Evolutionary conservation across 2,113 vertebrate species (phyloP).

Genomic region (Phoenicopterus ruber): DNA sequence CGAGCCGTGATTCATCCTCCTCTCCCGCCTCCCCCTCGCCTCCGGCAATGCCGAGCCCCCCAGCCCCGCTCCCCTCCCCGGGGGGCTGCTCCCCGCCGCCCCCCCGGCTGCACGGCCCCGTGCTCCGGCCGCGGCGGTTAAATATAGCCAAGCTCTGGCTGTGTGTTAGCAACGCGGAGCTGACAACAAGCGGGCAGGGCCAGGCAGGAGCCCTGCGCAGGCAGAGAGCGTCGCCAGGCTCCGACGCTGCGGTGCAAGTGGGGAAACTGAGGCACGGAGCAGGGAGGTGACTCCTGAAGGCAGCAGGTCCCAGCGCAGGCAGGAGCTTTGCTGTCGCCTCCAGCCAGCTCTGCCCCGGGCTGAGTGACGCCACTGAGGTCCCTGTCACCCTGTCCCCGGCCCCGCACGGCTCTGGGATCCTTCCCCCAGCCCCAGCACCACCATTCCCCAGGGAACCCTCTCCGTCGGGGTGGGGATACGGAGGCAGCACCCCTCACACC

Average conservation of each 20-base stretch:
- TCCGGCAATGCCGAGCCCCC: neutral
- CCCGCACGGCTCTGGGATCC: neutral
- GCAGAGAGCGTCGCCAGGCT: neutral
- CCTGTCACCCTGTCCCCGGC: too few species aligned
- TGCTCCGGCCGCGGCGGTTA: neutral
- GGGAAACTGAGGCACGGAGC: neutral
- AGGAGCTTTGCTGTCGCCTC: neutral
- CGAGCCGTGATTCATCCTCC: neutral
- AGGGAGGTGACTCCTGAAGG: neutral
- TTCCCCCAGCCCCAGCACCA: neutral
- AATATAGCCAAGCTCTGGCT: neutral
- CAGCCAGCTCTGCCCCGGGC: neutral
- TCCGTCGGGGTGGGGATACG: accelerated
- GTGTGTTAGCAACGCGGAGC: neutral
- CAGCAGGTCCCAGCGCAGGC: neutral
- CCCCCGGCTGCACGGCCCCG: neutral
- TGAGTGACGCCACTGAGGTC: neutral
- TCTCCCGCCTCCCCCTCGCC: too few species aligned
- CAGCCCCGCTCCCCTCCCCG: neutral
- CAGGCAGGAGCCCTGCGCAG: neutral
- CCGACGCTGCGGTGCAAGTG: accelerated
- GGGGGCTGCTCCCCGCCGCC: neutral
- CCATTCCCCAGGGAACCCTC: neutral
- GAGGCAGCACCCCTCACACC: too few species aligned
- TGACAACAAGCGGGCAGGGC: neutral